Conservation (phyloP, 2,113 vertebrate species). For the Brachyistius frenatus region DNA sequence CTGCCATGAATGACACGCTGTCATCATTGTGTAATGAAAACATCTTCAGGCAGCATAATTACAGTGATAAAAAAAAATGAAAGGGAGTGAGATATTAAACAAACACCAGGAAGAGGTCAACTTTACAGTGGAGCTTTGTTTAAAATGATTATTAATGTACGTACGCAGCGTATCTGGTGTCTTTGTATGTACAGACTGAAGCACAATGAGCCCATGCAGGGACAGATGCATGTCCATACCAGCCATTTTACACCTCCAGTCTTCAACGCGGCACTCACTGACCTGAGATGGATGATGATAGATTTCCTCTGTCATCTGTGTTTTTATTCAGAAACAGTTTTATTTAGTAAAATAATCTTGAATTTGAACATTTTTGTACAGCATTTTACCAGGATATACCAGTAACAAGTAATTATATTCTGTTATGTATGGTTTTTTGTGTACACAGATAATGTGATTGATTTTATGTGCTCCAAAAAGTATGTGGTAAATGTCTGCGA, state of each 20-base stretch:
- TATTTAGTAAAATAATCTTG: background rate
- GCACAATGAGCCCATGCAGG: slow-evolving; percentile 39
- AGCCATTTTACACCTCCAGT: slow-evolving; percentile 83
- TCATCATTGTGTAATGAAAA: slow-evolving; percentile 25
- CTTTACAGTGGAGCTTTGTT: background rate
- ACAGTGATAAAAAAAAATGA: background rate
- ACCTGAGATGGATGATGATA: slow-evolving; percentile 78
- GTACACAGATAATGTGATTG: no score
- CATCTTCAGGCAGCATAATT: slow-evolving; percentile 13
- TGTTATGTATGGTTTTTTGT: no score
- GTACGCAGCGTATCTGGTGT: slow-evolving; percentile 9
- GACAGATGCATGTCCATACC: slow-evolving; percentile 76
- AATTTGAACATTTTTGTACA: slow-evolving; percentile 11
- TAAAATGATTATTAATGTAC: background rate
- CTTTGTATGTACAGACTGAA: slow-evolving; percentile 45
- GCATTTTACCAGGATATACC: background rate
- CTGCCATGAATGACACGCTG: slow-evolving; percentile 29
- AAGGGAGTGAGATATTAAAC: background rate
- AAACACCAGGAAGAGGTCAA: background rate
- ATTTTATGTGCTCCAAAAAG: no score
- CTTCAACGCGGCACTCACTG: slow-evolving; percentile 50
- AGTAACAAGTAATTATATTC: background rate
- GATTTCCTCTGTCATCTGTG: slow-evolving; percentile 40
- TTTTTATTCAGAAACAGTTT: background rate
- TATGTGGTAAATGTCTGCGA: no score